phyloP scores from a whole-genome alignment of 2,888 invertebrate species.

The Pyrocoelia pectoralis region DNA sequence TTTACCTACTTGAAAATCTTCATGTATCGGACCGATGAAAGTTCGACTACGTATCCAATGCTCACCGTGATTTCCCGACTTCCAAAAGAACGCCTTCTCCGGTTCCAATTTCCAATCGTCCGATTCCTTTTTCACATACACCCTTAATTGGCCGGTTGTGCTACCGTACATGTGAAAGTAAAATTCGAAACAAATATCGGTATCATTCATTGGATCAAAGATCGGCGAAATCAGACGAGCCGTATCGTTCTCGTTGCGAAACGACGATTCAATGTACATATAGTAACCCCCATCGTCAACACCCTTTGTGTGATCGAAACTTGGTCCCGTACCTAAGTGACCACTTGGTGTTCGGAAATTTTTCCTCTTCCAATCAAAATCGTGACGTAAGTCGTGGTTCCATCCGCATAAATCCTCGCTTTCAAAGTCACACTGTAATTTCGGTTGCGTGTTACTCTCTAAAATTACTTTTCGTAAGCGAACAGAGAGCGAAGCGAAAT shows the following conservation, averaged over 20 bases:
- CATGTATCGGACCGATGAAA: slow-evolving; percentile 58
- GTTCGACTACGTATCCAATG: slow-evolving; percentile 69
- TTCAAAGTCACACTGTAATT: slow-evolving; percentile 73
- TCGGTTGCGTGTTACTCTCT: slow-evolving; percentile 57
- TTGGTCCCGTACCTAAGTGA: slow-evolving; percentile 75
- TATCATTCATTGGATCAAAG: slow-evolving; percentile 55
- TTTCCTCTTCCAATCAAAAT: slow-evolving; percentile 78
- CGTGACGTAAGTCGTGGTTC: slow-evolving; percentile 73
- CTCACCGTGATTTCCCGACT: slow-evolving; percentile 74
- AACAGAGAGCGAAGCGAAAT: too few relatives aligned
- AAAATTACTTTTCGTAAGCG: too few relatives aligned
- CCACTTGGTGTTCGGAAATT: slow-evolving; percentile 71
- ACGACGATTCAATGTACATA: slow-evolving; percentile 83
- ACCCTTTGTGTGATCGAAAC: slow-evolving; percentile 78
- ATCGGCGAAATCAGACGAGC: slow-evolving; percentile 80
- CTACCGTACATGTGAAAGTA: slow-evolving; percentile 84
- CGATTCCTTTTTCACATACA: slow-evolving; percentile 62
- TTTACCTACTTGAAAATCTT: slow-evolving; percentile 67
- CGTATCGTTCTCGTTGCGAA: slow-evolving; percentile 68
- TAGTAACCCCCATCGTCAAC: slow-evolving; percentile 65
- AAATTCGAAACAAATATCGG: slow-evolving; percentile 68
- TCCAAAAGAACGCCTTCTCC: slow-evolving; percentile 66
- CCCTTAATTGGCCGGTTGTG: slow-evolving; percentile 65
- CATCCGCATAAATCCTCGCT: slow-evolving; percentile 76
- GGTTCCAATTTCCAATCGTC: slow-evolving; percentile 58